Conservation (phyloP, 1,140 invertebrate genomes). For the Onthophagus taurus region DNA sequence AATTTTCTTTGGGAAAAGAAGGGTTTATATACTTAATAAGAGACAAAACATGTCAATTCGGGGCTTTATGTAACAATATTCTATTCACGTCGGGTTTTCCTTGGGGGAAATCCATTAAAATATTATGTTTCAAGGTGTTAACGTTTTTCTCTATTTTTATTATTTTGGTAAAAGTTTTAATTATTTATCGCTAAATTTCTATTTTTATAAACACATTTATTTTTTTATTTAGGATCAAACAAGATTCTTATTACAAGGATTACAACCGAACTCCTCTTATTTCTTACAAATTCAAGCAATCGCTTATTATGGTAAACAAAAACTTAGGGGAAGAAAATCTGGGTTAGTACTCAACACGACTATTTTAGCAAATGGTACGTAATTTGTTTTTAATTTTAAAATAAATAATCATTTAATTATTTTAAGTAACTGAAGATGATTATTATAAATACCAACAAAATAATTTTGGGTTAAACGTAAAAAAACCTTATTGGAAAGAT, state of each 20-base stretch:
- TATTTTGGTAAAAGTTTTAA: too few relatives aligned
- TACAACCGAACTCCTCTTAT: slow-evolving; percentile 54
- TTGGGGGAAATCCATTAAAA: too few relatives aligned
- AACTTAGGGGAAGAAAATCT: slow-evolving; percentile 54
- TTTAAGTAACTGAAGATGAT: background rate
- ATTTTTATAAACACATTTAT: too few relatives aligned
- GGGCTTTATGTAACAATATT: too few relatives aligned
- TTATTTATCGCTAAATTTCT: too few relatives aligned
- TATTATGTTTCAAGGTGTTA: too few relatives aligned
- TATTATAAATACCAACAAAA: slow-evolving; percentile 6
- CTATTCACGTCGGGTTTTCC: too few relatives aligned
- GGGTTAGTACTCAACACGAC: slow-evolving; percentile 58
- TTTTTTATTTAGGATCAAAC: slow-evolving; percentile 42
- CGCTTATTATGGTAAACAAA: slow-evolving; percentile 51
- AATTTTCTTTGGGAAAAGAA: too few relatives aligned
- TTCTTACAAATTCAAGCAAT: slow-evolving; percentile 64
- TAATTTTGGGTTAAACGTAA: slow-evolving; percentile 33
- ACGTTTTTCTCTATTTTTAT: too few relatives aligned
- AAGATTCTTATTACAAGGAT: slow-evolving; percentile 46
- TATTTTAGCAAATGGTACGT: slow-evolving; percentile 38
- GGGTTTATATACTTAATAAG: too few relatives aligned
- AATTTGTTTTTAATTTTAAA: slow-evolving; percentile 5
- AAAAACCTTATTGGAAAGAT: slow-evolving; percentile 43
- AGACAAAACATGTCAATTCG: too few relatives aligned
- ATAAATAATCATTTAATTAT: background rate